Conservation (phyloP, 2,888 invertebrate species). For the Hydroisotoma schaefferi region DNA sequence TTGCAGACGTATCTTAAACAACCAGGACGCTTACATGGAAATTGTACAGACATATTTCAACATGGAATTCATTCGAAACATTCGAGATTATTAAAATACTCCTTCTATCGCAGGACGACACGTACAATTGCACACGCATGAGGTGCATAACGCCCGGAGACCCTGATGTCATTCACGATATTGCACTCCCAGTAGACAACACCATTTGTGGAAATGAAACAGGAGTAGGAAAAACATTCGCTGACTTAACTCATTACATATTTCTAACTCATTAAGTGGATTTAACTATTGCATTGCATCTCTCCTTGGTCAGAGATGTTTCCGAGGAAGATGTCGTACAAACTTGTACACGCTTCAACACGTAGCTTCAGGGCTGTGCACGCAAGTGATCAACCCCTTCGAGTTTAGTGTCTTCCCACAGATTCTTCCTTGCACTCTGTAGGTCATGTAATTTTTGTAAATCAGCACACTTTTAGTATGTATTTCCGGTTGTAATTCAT, state of each 20-base stretch:
- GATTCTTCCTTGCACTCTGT: conserved; percentile 15
- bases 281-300: no score
- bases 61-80: neutral
- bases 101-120: conserved; percentile 8
- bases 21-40: conserved; percentile 10
- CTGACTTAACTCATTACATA: no score
- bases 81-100: neutral
- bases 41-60: neutral
- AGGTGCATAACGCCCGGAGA: conserved; percentile 12
- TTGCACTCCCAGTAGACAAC: conserved; percentile 31
- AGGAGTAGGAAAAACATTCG: conserved; percentile 8
- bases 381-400: conserved; percentile 7
- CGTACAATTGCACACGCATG: conserved; percentile 17
- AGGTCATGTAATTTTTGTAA: neutral
- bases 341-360: neutral
- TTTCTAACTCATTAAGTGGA: neutral
- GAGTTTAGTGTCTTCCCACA: neutral
- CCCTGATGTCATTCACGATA: neutral
- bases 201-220: conserved; percentile 16
- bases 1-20: conserved; percentile 16
- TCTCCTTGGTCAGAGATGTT: conserved; percentile 15
- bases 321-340: conserved; percentile 25
- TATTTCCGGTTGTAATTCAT: neutral
- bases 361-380: conserved; percentile 1
- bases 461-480: neutral